Evolutionary conservation across 1,140 invertebrate genomes (phyloP), one percentile per base, ranked within the genome.

Genomic region (Ostrea denselamellosa): DNA sequence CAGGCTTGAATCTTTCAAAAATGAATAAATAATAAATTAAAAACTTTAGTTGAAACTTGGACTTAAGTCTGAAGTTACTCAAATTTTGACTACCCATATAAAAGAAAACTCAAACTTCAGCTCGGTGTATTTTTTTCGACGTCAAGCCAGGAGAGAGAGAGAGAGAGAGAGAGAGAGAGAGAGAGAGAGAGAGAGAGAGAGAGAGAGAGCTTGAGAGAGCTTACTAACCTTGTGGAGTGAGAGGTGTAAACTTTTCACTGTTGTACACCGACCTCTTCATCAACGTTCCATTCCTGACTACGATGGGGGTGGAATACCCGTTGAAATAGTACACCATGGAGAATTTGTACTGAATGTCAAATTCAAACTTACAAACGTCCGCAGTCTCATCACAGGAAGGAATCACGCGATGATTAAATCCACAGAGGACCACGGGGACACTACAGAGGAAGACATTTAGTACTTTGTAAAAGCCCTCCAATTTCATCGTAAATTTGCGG

Each of bases 311-410:
- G 25, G 68, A 77, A 25, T 77, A 77, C 28, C 68, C 68, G 14
- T 77, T 77, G 25, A 77, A 77, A 34, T 77, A 77, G 28, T 77
- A 34, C 68, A 77, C 68, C 68, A 77, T 77, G 28, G 68, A 77
- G 5, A 77, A 77, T 34, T 77, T 77, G 28, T 77, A 77, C 4
- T 25, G 22, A 77, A 77, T 25, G 68, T 77, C 68, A 77, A 77
- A 77, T 8, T 77, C 68, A 34, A 77, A 77, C 25, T 77, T 77
- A 77, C 68, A 77, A 0, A 77, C 68, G 2, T 77, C 22, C 8
- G 25, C 28, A 34, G 25, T 77, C 4, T 44, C 28, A 34, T 77
- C 68, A 34, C 68, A 77, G 9, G 68, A 22, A 14, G 68, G 68
- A 25, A 34, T 28, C 25, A 77, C 68, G 12, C 68, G 68, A 34